Base-by-base conservation (phyloP, 2,113 vertebrate genomes). In the Struthidea cinerea region DNA sequence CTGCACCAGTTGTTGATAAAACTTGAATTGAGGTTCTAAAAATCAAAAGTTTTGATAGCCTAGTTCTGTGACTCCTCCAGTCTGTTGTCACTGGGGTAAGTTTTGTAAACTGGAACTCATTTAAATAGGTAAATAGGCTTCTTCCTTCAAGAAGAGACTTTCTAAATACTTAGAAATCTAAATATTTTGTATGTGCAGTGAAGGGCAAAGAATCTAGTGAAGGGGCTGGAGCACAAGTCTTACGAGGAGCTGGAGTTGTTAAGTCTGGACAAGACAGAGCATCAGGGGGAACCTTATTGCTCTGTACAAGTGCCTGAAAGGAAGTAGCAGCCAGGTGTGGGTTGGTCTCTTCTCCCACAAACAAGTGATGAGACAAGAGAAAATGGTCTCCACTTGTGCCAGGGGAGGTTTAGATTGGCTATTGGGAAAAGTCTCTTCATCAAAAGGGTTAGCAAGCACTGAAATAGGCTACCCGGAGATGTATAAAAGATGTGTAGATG, bases 281-380 rank as follows among this genome's bases (percentile, higher is more conserved):
- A 12, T 47, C 2, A 11, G 11, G 52, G 10, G 28, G 24, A 37
- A 67, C 14, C 21, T 47, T 8, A 10, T 17, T 0, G 0, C 13
- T 33, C 18, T 23, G n/a, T 74, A 10, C 26, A 55, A 4, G 35
- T 37, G 1, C 41, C 47, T 49, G 26, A 42, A 21, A 37, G 24
- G 33, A 65, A 27, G 35, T 10, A 42, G 41, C 41, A 47, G 26
- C 0, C 4, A 47, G n/a, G n/a, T 73, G 46, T 20, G 19, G 0
- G 5, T 27, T 0, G 0, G 21, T 33, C 41, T 68, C 32, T 68
- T 67, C 22, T 49, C 3, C 13, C 9, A 24, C 11, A 19, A 49
- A 5, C 4, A 15, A 30, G 47, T 6, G 11, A 22, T 6, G 24
- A 33, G 20, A 41, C 0, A 0, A 60, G 35, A 74, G 12, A 13